Conservation (phyloP, 2,888 invertebrate species). For the Rhimphoctona megacephalus region DNA sequence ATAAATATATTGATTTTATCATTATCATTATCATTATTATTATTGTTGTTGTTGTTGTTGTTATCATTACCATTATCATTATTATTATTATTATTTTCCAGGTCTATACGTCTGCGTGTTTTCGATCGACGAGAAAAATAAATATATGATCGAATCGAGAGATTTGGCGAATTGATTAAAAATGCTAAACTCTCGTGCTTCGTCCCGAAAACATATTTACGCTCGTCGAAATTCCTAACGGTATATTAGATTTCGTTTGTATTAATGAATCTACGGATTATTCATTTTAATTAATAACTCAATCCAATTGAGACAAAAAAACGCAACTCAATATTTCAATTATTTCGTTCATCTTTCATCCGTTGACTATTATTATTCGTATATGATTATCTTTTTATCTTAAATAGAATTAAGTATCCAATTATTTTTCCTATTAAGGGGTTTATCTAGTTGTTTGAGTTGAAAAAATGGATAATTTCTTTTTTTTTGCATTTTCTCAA, state of each 20-base stretch:
- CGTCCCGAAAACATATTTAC: background rate
- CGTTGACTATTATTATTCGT: too few relatives aligned
- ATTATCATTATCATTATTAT: slow-evolving; percentile 5
- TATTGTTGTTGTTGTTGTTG: too few relatives aligned
- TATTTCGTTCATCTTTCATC: too few relatives aligned
- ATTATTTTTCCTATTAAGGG: too few relatives aligned
- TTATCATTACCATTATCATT: slow-evolving; percentile 45
- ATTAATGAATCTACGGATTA: background rate
- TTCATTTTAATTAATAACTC: too few relatives aligned
- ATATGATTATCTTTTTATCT: too few relatives aligned
- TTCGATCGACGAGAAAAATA: slow-evolving; percentile 14
- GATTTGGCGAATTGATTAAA: slow-evolving; percentile 9
- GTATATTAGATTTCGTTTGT: background rate
- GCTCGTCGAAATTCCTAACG: background rate
- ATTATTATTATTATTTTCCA: background rate
- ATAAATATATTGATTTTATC: slow-evolving; percentile 53
- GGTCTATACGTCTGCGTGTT: background rate
- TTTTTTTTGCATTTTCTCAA: too few relatives aligned
- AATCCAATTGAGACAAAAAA: too few relatives aligned
- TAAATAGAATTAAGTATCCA: too few relatives aligned
- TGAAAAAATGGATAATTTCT: too few relatives aligned
- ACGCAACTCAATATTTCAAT: too few relatives aligned
- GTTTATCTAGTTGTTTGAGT: too few relatives aligned
- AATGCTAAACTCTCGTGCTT: background rate
- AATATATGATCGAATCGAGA: background rate